Percentiles rank a stretch among this genome's conserved stretches.
phyloP scores from a whole-genome alignment of 1,140 invertebrate species.

The Heliothis subflexa region DNA sequence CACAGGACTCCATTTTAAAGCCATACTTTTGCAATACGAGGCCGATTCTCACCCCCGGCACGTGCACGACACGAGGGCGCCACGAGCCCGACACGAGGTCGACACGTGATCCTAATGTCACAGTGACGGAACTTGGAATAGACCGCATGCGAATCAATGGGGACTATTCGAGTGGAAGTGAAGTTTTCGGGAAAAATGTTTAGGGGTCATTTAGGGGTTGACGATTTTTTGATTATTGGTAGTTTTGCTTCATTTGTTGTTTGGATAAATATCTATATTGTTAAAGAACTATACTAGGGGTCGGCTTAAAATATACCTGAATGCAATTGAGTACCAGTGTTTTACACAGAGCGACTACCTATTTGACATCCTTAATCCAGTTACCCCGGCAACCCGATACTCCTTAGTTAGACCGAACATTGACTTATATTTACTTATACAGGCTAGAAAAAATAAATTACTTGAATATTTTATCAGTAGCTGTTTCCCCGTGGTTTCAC shows the following conservation, averaged over 20 bases:
- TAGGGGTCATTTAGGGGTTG: slow-evolving; percentile 6
- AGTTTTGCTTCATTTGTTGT: background rate
- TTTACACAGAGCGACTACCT: too few relatives aligned
- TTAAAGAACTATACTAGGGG: too few relatives aligned
- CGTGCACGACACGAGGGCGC: slow-evolving; percentile 45
- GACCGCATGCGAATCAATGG: slow-evolving; percentile 66
- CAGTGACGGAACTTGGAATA: slow-evolving; percentile 50
- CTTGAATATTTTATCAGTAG: too few relatives aligned
- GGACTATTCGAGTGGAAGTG: slow-evolving; percentile 64
- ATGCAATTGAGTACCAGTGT: too few relatives aligned
- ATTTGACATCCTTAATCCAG: too few relatives aligned
- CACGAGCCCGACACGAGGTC: slow-evolving; percentile 53
- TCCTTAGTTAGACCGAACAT: too few relatives aligned
- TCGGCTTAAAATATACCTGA: too few relatives aligned
- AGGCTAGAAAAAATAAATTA: too few relatives aligned
- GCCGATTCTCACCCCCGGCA: slow-evolving; percentile 50
- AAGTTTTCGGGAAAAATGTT: slow-evolving; percentile 47
- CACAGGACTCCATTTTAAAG: slow-evolving; percentile 71
- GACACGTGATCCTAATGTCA: slow-evolving; percentile 25
- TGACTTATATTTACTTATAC: too few relatives aligned
- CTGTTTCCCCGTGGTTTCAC: too few relatives aligned
- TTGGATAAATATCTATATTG: background rate
- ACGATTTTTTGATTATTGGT: background rate
- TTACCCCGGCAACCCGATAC: too few relatives aligned
- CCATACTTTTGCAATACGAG: slow-evolving; percentile 60